Percentiles rank a stretch among this genome's conserved stretches.
phyloP scores from a whole-genome alignment of 2,888 invertebrate genomes.

The Athalia rosae region DNA sequence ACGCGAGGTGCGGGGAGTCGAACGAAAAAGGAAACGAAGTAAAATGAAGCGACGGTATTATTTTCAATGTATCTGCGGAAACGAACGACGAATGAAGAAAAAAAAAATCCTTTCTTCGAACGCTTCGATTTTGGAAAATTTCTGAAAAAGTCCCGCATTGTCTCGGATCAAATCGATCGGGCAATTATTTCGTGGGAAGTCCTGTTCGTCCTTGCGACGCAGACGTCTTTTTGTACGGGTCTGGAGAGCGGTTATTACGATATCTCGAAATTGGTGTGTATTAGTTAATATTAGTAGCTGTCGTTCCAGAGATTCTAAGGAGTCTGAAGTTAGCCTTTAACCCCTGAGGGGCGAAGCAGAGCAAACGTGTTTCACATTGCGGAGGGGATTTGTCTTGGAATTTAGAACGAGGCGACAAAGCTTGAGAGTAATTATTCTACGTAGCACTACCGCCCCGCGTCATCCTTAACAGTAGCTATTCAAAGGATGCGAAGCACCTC shows the following conservation, averaged over 20 bases:
- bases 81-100: no score
- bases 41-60: no score
- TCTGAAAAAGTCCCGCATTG: not conserved
- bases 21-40: no score
- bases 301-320: conserved; percentile 40
- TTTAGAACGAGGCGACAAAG: conserved; percentile 23
- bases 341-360: conserved; percentile 2
- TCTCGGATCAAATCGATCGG: conserved; percentile 12
- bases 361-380: not conserved
- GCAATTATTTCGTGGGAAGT: not conserved
- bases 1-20: not conserved
- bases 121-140: no score
- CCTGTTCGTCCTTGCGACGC: not conserved
- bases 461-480: conserved; percentile 15
- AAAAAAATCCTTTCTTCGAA: no score
- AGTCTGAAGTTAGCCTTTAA: conserved; percentile 14
- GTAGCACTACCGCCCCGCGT: not conserved
- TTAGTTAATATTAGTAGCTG: conserved; percentile 2
- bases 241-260: conserved; percentile 7
- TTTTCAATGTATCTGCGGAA: no score
- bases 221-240: no score
- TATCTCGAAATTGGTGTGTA: conserved; percentile 9
- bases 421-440: not conserved
- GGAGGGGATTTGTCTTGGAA: conserved; percentile 23
- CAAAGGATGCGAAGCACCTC: not conserved